These are phyloP conservation scores for Ptycholaimellus sp. DNA, from an alignment of 2,888 invertebrate species.

Conservation along the genomic window DNA sequence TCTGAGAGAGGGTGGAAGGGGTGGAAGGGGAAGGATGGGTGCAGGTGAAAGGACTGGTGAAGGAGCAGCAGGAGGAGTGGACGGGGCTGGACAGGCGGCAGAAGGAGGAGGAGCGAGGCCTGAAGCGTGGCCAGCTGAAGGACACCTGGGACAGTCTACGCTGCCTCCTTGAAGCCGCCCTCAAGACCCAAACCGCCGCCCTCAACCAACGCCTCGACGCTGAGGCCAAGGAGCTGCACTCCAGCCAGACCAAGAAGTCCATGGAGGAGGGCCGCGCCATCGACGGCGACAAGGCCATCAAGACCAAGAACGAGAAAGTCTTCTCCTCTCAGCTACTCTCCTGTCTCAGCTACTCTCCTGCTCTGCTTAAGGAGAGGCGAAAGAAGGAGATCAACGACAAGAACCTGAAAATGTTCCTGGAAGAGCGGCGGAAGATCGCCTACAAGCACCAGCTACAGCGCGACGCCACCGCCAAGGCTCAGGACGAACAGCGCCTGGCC, in stretches of 20 bases:
- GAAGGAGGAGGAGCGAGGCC: conserved; percentile 48
- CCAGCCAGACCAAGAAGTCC: conserved; percentile 74
- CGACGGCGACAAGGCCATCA: conserved; percentile 61
- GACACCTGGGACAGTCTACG: conserved; percentile 37
- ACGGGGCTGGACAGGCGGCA: conserved; percentile 55
- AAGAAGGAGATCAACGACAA: conserved; percentile 70
- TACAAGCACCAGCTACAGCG: conserved; percentile 16
- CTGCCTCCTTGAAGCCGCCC: conserved; percentile 56
- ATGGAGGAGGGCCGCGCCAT: conserved; percentile 91
- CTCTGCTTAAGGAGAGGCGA: conserved; percentile 60
- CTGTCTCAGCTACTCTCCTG: no score
- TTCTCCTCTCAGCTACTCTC: no score
- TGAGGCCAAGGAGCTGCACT: conserved; percentile 82
- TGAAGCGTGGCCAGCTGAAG: conserved; percentile 42
- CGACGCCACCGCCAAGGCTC: no score
- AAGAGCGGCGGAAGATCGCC: conserved; percentile 21
- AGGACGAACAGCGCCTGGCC: no score
- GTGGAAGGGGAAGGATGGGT: conserved; percentile 6
- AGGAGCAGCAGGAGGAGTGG: conserved; percentile 82
- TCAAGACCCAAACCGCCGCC: conserved; percentile 34
- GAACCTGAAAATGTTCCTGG: conserved; percentile 25
- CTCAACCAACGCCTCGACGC: conserved; percentile 16
- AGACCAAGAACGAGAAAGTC: conserved; percentile 77
- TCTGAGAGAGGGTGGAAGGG: neutral
- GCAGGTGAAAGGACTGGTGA: conserved; percentile 41